Percentiles rank a stretch among this genome's conserved stretches.
Conservation (phyloP, 2,888 invertebrate genomes). For the Eucriotettix oculatus region DNA sequence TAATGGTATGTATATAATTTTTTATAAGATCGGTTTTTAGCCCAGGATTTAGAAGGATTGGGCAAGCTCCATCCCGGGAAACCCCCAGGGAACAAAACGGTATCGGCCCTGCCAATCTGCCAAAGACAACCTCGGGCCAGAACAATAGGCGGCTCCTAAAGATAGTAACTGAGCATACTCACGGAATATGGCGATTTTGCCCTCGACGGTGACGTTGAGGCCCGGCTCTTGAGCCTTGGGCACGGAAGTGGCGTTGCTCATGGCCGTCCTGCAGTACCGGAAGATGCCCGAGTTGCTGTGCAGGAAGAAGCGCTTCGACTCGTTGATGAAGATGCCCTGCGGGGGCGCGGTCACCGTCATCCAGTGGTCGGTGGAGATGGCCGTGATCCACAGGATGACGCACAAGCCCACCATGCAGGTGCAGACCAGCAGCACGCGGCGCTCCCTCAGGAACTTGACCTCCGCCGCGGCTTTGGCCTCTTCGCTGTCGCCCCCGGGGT, state of each 20-base stretch:
- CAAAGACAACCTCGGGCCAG: no score
- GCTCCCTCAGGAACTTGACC: constrained; percentile 27
- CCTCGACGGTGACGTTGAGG: constrained; percentile 6
- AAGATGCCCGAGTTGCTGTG: constrained; percentile 55
- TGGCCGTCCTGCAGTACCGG: constrained; percentile 35
- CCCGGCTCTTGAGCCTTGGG: neutral
- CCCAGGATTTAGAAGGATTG: no score
- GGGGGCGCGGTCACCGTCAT: constrained; percentile 30
- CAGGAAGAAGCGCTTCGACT: constrained; percentile 37
- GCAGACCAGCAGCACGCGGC: constrained; percentile 52
- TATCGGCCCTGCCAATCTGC: no score
- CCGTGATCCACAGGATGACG: constrained; percentile 51
- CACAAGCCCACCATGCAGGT: constrained; percentile 48
- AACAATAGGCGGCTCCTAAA: no score
- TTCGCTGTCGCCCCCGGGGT: neutral
- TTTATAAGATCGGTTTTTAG: no score
- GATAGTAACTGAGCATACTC: constrained; percentile 2
- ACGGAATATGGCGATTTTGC: constrained; percentile 10
- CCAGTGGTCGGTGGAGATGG: constrained; percentile 61
- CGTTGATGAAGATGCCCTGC: constrained; percentile 32
- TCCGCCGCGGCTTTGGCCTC: neutral
- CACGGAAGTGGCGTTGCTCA: constrained; percentile 19
- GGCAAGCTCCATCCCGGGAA: no score
- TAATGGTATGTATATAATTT: no score
- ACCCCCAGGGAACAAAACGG: no score